Conservation (phyloP, 1,140 invertebrate species). For the Phymorhynchus buccinoides region DNA sequence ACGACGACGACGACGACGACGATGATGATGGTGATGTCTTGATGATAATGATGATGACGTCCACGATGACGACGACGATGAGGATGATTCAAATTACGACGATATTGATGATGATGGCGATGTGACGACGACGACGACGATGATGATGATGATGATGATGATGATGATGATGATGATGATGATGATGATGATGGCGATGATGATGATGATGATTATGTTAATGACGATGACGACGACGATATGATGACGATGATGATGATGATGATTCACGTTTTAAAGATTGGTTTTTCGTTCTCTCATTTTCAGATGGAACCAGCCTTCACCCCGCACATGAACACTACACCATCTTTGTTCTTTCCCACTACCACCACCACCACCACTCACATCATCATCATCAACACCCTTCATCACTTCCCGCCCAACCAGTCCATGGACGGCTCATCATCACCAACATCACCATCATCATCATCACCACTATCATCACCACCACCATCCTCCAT, state of each 20-base stretch:
- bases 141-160: too few species aligned
- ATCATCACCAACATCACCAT: not conserved
- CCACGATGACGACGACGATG: too few species aligned
- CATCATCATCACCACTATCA: not conserved
- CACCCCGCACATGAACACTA: not conserved
- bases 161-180: too few species aligned
- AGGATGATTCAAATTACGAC: too few species aligned
- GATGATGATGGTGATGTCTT: not conserved
- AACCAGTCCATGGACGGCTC: not conserved
- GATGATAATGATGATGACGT: not conserved
- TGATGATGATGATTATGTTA: not conserved
- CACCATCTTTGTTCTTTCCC: not conserved
- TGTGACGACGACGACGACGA: too few species aligned
- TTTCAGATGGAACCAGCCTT: conserved; percentile 14
- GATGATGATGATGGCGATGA: too few species aligned
- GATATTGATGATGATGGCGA: too few species aligned
- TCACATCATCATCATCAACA: not conserved
- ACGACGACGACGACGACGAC: too few species aligned
- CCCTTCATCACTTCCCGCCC: too few species aligned
- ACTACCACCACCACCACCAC: not conserved
- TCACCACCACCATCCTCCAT: not conserved
- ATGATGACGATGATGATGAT: too few species aligned
- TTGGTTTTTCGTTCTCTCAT: not conserved
- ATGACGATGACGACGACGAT: too few species aligned
- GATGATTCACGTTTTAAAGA: too few species aligned